Conservation (phyloP, 2,113 vertebrate genomes). For the Hippoglossus stenolepis region DNA sequence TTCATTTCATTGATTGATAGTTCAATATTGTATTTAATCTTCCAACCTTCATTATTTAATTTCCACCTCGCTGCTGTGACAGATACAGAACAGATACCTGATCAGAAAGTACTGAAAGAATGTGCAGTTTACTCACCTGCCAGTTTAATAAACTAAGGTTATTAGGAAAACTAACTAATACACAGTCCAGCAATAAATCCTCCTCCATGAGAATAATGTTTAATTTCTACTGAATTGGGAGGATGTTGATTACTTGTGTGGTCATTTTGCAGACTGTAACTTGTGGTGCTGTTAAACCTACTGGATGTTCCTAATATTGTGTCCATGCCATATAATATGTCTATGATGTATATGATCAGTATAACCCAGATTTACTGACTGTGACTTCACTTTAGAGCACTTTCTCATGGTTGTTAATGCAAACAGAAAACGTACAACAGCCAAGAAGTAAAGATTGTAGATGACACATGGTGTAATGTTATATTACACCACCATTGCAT, state of each 20-base stretch:
- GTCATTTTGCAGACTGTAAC: too few relatives aligned
- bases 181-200: too few relatives aligned
- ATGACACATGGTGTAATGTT: not conserved
- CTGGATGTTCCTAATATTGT: not conserved
- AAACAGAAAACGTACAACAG: not conserved
- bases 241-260: too few relatives aligned
- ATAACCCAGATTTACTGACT: not conserved
- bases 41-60: not conserved
- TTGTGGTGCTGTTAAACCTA: not conserved
- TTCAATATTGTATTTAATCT: too few relatives aligned
- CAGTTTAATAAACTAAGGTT: not conserved
- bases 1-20: too few relatives aligned
- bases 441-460: not conserved
- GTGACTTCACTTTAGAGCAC: not conserved
- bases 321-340: not conserved
- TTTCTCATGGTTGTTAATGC: not conserved
- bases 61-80: not conserved
- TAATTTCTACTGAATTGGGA: too few relatives aligned
- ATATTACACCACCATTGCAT: not conserved
- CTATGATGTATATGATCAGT: not conserved
- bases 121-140: not conserved
- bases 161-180: not conserved
- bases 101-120: not conserved
- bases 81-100: too few relatives aligned
- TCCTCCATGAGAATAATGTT: too few relatives aligned